Evolutionary conservation across 2,797 vertebrate genomes (phyloP), one percentile per base, ranked within the genome.

Genomic region (Vespertilio murinus): DNA sequence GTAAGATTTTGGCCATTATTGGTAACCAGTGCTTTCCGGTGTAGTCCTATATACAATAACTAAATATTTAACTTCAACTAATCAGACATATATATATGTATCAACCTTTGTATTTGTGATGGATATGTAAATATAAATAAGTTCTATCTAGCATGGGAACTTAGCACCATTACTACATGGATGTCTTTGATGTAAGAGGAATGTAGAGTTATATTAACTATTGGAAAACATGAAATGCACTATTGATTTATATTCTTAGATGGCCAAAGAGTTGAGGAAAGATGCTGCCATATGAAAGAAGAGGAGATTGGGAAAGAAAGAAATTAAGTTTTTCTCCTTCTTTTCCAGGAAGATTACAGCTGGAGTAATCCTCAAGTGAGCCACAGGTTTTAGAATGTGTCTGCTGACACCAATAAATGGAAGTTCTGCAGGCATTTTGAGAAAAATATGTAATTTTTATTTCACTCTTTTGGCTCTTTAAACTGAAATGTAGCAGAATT

Each of bases 361-460:
- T 85, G 28, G 22, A 35, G 22, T 54, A 54, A 54, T 71, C 35
- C 25, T 61, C 42, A 84, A 87, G 54, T 45, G 28, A 79, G 38
- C 64, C 18, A 70, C 64, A 79, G 85, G 54, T 94, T 91, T 93
- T 94, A 84, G n/a, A 92, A 5, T 40, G 3, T 91, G 35, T 79
- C 81, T 93, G 35, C 45, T 71, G 49, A 93, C 75, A 88, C 61
- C 69, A 86, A 54, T 82, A 85, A 92, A 93, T 88, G 45, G 13
- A 90, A 88, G 17, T 75, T 71, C 67, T 56, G 1, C 64, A 77
- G 25, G 13, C 20, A 71, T 92, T 94, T 93, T 92, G 28, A 92
- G 38, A 96, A 71, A 94, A 88, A 49, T 75, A 59, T 7, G 30
- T 92, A 38, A 70, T 74, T 96, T 96, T 95, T 71, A 64, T 33